Base-by-base conservation (phyloP, 37 sponge, comb jelly and placozoan genomes). In the Lycopodina hypogea region DNA sequence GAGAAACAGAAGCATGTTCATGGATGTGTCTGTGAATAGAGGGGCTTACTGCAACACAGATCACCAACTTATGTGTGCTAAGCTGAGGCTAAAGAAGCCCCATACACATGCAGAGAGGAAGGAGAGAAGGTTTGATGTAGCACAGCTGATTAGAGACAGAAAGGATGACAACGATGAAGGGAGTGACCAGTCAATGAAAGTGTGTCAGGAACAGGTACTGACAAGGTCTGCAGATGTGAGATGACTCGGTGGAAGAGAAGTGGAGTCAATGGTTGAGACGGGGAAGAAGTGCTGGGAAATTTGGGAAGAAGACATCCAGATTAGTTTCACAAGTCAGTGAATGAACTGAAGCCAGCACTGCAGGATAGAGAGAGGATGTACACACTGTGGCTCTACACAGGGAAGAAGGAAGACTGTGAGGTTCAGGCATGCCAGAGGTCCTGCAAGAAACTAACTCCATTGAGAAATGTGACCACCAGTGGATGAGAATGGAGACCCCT, bases 21-120 rank as follows among this genome's bases (percentile, higher is more conserved):
- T n/a, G n/a, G n/a, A n/a, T n/a, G n/a, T n/a, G n/a, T n/a, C n/a
- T n/a, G n/a, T 68, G 59, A 50, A 37, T 58, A 24, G 72, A 48
- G 71, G 72, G 23, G 80, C 80, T 42, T 45, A 42, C 9, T 79
- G 80, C 34, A 68, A 68, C 69, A 68, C 80, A 21, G 80, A 79
- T 32, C 80, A 79, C 69, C 48, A 67, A 6, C 68, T 79, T 14
- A 7, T 50, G n/a, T 12, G 74, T n/a, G 74, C 32, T 18, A 52
- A 52, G 18, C 30, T 68, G 15, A 17, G 80, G 51, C 28, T 19
- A 17, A 80, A 69, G 81, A 4, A 69, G 9, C 23, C 36, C 14
- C 4, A 65, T 7, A 26, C 26, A n/a, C 36, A 36, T 58, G 61
- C 62, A 14, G 58, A 36, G 35, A 28, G 19, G n/a, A n/a, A n/a